phyloP scores from a whole-genome alignment of 2,113 vertebrate genomes.

The Catagonus wagneri region DNA sequence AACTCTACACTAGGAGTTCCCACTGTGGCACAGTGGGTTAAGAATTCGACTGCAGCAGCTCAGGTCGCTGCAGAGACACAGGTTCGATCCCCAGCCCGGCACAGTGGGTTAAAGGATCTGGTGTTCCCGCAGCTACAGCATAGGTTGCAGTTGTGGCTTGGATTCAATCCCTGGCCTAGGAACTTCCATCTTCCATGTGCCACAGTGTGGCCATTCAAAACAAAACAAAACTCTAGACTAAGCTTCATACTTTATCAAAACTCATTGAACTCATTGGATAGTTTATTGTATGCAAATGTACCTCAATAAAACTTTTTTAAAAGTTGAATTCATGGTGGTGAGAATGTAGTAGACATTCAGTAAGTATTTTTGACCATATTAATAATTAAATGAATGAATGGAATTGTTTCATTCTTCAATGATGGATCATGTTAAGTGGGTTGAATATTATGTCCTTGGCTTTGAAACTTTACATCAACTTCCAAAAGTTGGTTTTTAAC shows the following conservation, averaged over 20 bases:
- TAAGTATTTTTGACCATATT: conserved; percentile 23
- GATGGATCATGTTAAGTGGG: background rate
- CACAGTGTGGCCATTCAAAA: no score
- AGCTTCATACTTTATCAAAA: conserved; percentile 15
- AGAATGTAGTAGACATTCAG: background rate
- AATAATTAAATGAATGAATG: conserved; percentile 12
- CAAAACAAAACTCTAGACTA: background rate
- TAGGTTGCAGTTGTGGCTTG: no score
- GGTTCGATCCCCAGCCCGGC: no score
- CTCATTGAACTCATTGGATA: background rate
- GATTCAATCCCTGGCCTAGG: no score
- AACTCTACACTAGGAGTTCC: background rate
- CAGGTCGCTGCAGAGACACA: no score
- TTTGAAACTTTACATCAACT: conserved; percentile 51
- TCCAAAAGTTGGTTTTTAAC: background rate
- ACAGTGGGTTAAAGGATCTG: no score
- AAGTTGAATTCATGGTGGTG: background rate
- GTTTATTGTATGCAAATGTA: background rate
- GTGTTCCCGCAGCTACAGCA: no score
- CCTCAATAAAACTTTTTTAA: background rate
- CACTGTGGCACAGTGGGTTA: no score
- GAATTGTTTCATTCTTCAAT: conserved; percentile 2
- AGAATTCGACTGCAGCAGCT: no score
- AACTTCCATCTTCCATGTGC: no score
- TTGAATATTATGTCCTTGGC: conserved; percentile 16